These are phyloP conservation scores for Brenthis ino DNA, from an alignment of 2,888 invertebrate species.

Conservation along the genomic window DNA sequence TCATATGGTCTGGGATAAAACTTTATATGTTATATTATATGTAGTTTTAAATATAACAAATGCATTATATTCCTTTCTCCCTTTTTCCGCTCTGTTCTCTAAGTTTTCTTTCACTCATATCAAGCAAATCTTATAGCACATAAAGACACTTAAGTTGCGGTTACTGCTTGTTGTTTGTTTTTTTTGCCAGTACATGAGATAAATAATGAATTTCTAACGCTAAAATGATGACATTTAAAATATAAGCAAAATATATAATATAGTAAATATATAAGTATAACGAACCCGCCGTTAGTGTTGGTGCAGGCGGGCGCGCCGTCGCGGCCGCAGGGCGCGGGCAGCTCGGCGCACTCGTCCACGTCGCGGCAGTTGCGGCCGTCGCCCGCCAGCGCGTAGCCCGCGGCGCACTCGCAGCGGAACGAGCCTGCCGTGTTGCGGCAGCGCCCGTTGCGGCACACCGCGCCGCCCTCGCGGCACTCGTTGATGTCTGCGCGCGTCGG, in stretches of 20 bases:
- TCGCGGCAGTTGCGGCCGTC: constrained; percentile 91
- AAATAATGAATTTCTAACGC: too few species aligned
- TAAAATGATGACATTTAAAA: too few species aligned
- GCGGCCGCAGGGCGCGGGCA: constrained; percentile 62
- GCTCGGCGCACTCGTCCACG: constrained; percentile 88
- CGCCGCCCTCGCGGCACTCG: constrained; percentile 92
- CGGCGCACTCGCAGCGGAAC: constrained; percentile 90
- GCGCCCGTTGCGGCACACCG: constrained; percentile 92
- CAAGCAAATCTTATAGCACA: too few species aligned
- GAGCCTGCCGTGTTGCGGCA: constrained; percentile 91
- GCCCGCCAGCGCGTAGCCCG: constrained; percentile 88
- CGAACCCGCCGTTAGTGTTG: constrained; percentile 73
- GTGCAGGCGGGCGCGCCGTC: constrained; percentile 71
- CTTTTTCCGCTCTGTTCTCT: too few species aligned
- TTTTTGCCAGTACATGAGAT: too few species aligned
- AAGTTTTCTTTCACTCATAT: too few species aligned
- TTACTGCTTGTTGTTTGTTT: background rate
- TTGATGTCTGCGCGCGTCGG: constrained; percentile 84
- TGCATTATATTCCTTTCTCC: too few species aligned
- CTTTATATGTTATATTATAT: background rate
- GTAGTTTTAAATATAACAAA: background rate
- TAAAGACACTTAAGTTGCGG: too few species aligned
- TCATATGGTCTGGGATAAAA: too few species aligned
- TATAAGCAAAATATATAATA: too few species aligned
- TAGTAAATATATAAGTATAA: background rate